A percentile compares a stretch with the other conserved stretches of the same genome.
phyloP scores from a whole-genome alignment of 2,888 invertebrate genomes.

The Caprella mutica region DNA sequence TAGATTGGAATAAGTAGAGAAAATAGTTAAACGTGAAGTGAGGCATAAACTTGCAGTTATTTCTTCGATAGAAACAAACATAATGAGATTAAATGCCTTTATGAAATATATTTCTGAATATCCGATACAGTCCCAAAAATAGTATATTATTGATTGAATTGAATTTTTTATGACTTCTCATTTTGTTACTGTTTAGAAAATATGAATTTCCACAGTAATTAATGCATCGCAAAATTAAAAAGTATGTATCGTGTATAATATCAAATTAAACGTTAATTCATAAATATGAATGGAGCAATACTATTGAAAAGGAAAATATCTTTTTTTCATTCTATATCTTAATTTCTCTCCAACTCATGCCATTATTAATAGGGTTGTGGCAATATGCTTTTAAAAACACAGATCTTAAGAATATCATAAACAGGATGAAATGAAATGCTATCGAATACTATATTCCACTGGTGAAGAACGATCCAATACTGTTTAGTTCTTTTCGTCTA shows the following conservation, averaged over 20 bases:
- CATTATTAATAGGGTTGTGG: too few relatives aligned
- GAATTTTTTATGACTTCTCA: too few relatives aligned
- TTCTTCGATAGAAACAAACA: too few relatives aligned
- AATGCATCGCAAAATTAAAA: slow-evolving; percentile 9
- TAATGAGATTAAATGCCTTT: not conserved
- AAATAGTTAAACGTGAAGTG: too few relatives aligned
- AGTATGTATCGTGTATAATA: not conserved
- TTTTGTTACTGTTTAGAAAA: too few relatives aligned
- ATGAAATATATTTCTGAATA: not conserved
- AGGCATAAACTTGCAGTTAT: too few relatives aligned
- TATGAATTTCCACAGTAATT: slow-evolving; percentile 18
- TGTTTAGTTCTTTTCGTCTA: not conserved
- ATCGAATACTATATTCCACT: too few relatives aligned
- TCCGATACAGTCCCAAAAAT: not conserved
- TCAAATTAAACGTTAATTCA: not conserved
- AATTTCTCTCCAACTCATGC: not conserved
- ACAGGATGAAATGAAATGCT: too few relatives aligned
- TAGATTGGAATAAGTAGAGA: too few relatives aligned
- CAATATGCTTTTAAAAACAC: too few relatives aligned
- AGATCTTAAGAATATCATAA: too few relatives aligned
- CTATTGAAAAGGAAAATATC: not conserved
- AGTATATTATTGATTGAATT: too few relatives aligned
- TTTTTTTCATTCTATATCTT: not conserved
- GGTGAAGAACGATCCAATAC: not conserved
- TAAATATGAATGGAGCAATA: not conserved